A percentile compares a stretch with the other conserved stretches of the same genome.
Conservation (phyloP, 2,888 invertebrate genomes). For the Miltochrista miniata region DNA sequence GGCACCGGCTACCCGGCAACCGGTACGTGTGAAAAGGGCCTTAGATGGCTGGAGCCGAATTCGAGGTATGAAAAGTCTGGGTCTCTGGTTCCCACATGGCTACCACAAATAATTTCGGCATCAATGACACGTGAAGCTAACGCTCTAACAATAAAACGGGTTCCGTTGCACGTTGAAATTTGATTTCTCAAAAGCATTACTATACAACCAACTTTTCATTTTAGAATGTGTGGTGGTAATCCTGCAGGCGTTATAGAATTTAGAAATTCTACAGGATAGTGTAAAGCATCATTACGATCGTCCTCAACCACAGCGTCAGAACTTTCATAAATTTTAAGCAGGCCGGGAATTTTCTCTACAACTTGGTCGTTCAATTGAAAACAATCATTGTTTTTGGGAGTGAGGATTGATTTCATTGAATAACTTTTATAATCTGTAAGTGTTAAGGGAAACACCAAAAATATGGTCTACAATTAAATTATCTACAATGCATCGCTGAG, state of each 20-base stretch:
- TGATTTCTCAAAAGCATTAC: conserved; percentile 20
- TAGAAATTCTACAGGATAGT: conserved; percentile 25
- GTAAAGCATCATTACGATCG: conserved; percentile 22
- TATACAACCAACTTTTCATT: conserved; percentile 11
- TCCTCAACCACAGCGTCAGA: conserved; percentile 12
- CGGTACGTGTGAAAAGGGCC: too few relatives aligned
- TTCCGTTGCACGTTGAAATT: conserved; percentile 20
- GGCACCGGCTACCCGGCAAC: too few relatives aligned
- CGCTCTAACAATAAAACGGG: conserved; percentile 3
- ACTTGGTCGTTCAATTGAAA: conserved; percentile 24
- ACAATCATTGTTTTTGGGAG: too few relatives aligned
- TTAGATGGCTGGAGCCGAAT: conserved; percentile 26
- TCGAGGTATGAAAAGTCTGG: conserved; percentile 25
- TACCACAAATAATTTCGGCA: conserved; percentile 11
- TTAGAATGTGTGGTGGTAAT: conserved; percentile 25
- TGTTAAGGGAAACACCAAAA: too few relatives aligned
- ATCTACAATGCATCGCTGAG: too few relatives aligned
- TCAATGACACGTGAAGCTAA: conserved; percentile 2
- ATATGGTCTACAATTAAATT: too few relatives aligned
- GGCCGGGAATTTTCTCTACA: conserved; percentile 25
- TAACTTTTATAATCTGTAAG: too few relatives aligned
- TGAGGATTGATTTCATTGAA: too few relatives aligned
- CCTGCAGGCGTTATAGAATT: conserved; percentile 24
- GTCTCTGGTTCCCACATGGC: conserved; percentile 16
- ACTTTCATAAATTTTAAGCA: conserved; percentile 21